Conservation (phyloP, 2,113 vertebrate genomes). For the Phoenicopterus ruber region DNA sequence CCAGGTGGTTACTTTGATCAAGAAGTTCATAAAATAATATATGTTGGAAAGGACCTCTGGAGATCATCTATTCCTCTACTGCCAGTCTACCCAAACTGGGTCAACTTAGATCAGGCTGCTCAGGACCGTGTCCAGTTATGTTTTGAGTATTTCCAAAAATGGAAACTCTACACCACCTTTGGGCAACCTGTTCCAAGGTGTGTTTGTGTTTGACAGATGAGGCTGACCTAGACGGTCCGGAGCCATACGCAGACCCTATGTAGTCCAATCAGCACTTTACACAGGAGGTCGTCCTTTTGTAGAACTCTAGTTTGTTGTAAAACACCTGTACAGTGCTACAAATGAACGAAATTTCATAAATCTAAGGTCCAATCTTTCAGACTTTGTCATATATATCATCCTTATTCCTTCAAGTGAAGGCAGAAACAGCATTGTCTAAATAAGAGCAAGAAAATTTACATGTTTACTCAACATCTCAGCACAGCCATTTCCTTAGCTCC, state of each 20-base stretch:
- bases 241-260: not conserved
- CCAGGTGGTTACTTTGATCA: not conserved
- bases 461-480: not conserved
- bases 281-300: not conserved
- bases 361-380: not conserved
- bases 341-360: not conserved
- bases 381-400: not conserved
- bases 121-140: not conserved
- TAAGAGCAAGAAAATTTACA: not conserved
- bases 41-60: not conserved
- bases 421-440: not conserved
- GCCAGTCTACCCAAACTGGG: not conserved
- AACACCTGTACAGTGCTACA: not conserved
- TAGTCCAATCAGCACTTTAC: not conserved
- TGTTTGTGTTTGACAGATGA: not conserved
- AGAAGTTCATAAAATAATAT: not conserved
- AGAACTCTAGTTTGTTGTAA: not conserved
- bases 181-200: not conserved
- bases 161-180: not conserved
- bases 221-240: not conserved
- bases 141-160: not conserved
- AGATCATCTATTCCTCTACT: not conserved
- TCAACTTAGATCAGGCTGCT: not conserved
- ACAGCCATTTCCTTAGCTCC: not conserved
- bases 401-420: not conserved